phyloP scores from a whole-genome alignment of 2,113 vertebrate genomes.

The Sinosuthora webbiana region DNA sequence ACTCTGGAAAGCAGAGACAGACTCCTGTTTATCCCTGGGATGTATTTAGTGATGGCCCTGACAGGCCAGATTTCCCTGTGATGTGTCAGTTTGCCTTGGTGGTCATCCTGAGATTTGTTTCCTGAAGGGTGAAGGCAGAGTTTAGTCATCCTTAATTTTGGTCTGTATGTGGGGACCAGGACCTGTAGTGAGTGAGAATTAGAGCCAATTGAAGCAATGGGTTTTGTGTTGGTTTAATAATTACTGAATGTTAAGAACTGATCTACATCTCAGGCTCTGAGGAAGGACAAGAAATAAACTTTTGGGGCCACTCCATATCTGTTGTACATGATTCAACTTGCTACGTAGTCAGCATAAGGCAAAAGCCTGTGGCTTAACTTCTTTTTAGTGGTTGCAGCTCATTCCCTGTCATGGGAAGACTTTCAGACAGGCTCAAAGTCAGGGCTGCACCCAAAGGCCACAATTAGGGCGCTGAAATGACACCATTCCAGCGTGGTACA shows the following conservation, averaged over 20 bases:
- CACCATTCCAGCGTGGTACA: rapidly evolving
- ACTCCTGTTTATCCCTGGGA: not conserved
- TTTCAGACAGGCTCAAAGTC: not conserved
- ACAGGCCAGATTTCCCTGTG: not conserved
- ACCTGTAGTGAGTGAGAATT: not conserved
- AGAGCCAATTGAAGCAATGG: not conserved
- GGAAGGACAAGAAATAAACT: not conserved
- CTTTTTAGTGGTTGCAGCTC: not conserved
- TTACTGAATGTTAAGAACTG: not conserved
- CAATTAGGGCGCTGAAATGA: not conserved
- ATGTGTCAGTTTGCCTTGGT: not conserved
- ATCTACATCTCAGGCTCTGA: not conserved
- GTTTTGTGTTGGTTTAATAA: not conserved
- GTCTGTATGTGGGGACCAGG: not conserved
- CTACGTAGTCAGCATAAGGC: not conserved
- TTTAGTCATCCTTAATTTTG: not conserved
- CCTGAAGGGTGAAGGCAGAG: not conserved
- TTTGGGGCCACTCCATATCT: rapidly evolving
- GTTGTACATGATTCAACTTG: not conserved
- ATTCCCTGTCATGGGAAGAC: not conserved
- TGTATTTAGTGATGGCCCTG: not conserved
- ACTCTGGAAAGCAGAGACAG: not conserved
- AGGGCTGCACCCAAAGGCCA: not conserved
- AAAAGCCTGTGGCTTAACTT: not conserved
- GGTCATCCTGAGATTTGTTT: not conserved